phyloP scores from a whole-genome alignment of 1,140 invertebrate genomes.

The Drosophila bipectinata region DNA sequence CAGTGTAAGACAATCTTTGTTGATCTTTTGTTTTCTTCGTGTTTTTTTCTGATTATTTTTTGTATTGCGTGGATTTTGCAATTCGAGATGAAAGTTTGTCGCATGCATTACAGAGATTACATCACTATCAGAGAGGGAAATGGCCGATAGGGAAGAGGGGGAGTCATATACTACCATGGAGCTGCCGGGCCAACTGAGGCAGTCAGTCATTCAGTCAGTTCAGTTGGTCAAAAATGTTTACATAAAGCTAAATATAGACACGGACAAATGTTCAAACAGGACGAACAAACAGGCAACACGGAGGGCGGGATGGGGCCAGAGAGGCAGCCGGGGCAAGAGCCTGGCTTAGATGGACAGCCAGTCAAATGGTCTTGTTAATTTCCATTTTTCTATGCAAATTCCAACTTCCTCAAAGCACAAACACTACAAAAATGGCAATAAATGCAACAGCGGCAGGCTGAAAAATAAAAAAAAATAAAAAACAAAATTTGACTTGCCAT shows the following conservation, averaged over 20 bases:
- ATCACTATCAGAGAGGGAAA: constrained; percentile 43
- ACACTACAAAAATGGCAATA: constrained; percentile 62
- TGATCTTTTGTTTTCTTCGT: constrained; percentile 42
- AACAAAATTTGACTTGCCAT: constrained; percentile 75
- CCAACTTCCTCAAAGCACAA: constrained; percentile 73
- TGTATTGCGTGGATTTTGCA: constrained; percentile 61
- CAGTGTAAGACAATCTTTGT: constrained; percentile 63
- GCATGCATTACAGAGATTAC: constrained; percentile 77
- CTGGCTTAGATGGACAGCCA: constrained; percentile 60
- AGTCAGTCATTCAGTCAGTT: constrained; percentile 77
- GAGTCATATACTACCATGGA: constrained; percentile 3
- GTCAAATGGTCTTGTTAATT: constrained; percentile 83
- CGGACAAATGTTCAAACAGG: constrained; percentile 66
- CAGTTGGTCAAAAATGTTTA: constrained; percentile 79
- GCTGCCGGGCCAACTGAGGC: constrained; percentile 59
- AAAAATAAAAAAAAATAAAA: constrained; percentile 2
- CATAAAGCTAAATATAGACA: constrained; percentile 73
- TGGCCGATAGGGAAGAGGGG: background rate
- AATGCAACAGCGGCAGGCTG: constrained; percentile 37
- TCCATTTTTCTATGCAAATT: constrained; percentile 83
- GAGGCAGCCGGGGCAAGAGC: constrained; percentile 3
- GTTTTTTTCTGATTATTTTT: constrained; percentile 18
- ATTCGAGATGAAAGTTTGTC: constrained; percentile 77
- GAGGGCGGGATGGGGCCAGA: background rate
- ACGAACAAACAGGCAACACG: constrained; percentile 35